phyloP scores from a whole-genome alignment of 2,888 invertebrate species.

The Hesperia comma region DNA sequence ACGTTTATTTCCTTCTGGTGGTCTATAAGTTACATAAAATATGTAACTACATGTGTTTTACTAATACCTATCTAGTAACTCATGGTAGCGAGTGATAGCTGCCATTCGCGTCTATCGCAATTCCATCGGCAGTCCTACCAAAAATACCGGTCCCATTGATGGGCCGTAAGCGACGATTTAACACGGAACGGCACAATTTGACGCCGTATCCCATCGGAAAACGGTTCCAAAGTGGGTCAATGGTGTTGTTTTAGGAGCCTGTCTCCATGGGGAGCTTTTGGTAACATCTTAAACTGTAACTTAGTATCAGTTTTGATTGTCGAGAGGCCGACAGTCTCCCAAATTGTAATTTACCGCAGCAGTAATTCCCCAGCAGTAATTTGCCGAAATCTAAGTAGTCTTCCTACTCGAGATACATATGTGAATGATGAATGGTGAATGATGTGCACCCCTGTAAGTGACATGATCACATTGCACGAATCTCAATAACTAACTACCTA shows the following conservation, averaged over 20 bases:
- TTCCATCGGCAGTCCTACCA: background rate
- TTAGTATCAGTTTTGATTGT: too few species aligned
- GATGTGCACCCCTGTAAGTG: too few species aligned
- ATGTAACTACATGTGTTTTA: background rate
- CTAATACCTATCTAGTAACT: background rate
- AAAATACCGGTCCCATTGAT: conserved; percentile 16
- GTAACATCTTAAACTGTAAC: background rate
- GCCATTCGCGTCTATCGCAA: background rate
- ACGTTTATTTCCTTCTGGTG: too few species aligned
- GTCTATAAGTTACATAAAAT: too few species aligned
- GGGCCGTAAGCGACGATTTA: conserved; percentile 31
- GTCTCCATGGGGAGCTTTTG: conserved; percentile 18
- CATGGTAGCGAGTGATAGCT: background rate
- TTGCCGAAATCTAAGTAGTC: too few species aligned
- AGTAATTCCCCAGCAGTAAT: too few species aligned
- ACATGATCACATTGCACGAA: too few species aligned
- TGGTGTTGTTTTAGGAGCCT: conserved; percentile 42
- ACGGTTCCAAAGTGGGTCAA: conserved; percentile 43
- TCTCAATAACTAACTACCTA: too few species aligned
- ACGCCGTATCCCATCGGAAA: conserved; percentile 38
- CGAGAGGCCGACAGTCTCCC: too few species aligned
- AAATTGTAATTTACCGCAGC: too few species aligned
- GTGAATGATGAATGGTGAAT: too few species aligned
- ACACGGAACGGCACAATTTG: conserved; percentile 35
- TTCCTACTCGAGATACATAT: too few species aligned